Evolutionary conservation across 2,113 vertebrate genomes (phyloP).

Genomic region (Galbula dea): DNA sequence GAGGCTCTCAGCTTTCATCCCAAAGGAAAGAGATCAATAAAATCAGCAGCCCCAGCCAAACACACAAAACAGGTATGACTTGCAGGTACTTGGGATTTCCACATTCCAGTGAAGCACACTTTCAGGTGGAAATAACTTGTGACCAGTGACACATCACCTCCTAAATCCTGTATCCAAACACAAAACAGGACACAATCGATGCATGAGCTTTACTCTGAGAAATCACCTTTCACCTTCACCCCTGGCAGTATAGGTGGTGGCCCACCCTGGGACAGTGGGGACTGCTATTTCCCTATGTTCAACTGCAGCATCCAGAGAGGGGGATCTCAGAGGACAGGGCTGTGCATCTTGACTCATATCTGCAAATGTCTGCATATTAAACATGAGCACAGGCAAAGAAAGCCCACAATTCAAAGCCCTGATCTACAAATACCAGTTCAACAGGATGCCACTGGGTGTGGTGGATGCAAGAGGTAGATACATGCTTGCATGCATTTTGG

Average conservation of each 20-base stretch:
- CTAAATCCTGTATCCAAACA: not conserved
- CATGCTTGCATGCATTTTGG: not conserved
- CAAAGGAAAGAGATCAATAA: not conserved
- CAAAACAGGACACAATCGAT: not conserved
- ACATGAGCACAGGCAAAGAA: not conserved
- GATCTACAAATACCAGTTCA: not conserved
- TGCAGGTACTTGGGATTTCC: not conserved
- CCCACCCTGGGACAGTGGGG: accelerated
- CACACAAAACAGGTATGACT: accelerated
- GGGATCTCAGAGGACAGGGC: not conserved
- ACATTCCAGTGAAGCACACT: accelerated
- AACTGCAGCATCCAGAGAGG: not conserved
- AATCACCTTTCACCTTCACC: accelerated
- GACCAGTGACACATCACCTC: too few relatives aligned
- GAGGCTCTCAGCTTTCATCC: not conserved
- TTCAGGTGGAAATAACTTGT: not conserved
- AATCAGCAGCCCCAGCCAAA: not conserved
- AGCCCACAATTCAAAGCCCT: not conserved
- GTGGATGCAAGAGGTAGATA: not conserved
- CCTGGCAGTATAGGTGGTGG: not conserved
- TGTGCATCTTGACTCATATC: not conserved
- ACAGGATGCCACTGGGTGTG: not conserved
- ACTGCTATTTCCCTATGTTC: accelerated
- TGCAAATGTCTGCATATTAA: not conserved
- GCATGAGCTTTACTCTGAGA: accelerated